Percentiles rank a stretch among this genome's conserved stretches.
Evolutionary conservation across 2,888 invertebrate genomes (phyloP).

Genomic region (Girardia tigrina): DNA sequence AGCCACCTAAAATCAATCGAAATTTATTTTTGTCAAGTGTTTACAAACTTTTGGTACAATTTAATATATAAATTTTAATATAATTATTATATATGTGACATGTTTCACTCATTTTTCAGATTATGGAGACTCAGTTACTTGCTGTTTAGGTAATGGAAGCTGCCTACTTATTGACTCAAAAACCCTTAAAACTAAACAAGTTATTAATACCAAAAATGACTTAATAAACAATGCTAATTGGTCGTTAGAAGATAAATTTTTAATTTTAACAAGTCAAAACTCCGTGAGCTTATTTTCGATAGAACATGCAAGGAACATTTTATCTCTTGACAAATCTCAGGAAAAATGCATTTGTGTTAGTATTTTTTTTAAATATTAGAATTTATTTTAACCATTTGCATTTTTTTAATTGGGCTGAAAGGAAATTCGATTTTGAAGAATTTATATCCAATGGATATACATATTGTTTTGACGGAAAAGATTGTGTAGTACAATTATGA

Average conservation of each 20-base stretch:
- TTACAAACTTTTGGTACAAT: too few species aligned
- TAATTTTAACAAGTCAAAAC: background rate
- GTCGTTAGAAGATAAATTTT: slow-evolving; percentile 10
- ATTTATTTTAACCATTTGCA: background rate
- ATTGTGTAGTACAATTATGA: too few species aligned
- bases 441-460: too few species aligned
- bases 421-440: too few species aligned
- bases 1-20: too few species aligned
- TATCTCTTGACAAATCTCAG: background rate
- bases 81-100: too few species aligned
- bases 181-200: background rate
- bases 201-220: background rate
- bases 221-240: background rate
- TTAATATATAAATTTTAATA: too few species aligned
- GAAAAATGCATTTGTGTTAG: too few species aligned
- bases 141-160: background rate
- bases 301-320: background rate
- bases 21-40: too few species aligned
- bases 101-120: too few species aligned
- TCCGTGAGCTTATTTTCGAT: background rate
- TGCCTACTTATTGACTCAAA: background rate
- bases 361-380: background rate
- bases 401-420: too few species aligned
- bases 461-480: too few species aligned
- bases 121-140: background rate